These are phyloP conservation scores for Lasius fuliginosus DNA, from an alignment of 2,888 invertebrate genomes.

Conservation along the genomic window DNA sequence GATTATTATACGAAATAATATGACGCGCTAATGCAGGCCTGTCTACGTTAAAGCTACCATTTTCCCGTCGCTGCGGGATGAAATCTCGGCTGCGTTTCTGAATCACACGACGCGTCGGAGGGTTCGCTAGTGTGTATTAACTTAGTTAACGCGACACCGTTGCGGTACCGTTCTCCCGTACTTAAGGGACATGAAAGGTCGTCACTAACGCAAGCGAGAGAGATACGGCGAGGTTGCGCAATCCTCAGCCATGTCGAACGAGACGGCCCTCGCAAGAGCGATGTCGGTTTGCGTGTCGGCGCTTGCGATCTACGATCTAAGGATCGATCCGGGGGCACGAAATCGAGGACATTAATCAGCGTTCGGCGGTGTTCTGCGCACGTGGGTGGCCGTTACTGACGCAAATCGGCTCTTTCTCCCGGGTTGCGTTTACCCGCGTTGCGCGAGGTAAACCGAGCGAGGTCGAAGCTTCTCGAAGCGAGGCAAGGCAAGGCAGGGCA, in stretches of 20 bases:
- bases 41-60: background rate
- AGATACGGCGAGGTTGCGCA: conserved; percentile 65
- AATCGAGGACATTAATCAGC: conserved; percentile 78
- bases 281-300: conserved; percentile 69
- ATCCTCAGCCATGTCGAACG: conserved; percentile 61
- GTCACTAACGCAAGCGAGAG: conserved; percentile 52
- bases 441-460: conserved; percentile 73
- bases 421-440: conserved; percentile 54
- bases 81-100: background rate
- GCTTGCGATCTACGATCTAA: conserved; percentile 68
- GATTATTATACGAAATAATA: conserved; percentile 18
- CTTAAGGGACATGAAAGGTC: conserved; percentile 63
- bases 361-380: conserved; percentile 61
- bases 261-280: conserved; percentile 64
- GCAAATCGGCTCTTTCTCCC: conserved; percentile 70
- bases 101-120: background rate
- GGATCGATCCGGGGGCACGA: conserved; percentile 67
- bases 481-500: conserved; percentile 49
- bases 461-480: conserved; percentile 67
- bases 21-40: background rate
- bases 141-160: conserved; percentile 1
- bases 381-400: conserved; percentile 76
- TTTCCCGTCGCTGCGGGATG: background rate
- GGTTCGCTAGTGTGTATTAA: background rate
- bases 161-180: conserved; percentile 29